Percentiles rank a stretch among this genome's conserved stretches.
Conservation (phyloP, 2,113 vertebrate species). For the Thymallus thymallus region DNA sequence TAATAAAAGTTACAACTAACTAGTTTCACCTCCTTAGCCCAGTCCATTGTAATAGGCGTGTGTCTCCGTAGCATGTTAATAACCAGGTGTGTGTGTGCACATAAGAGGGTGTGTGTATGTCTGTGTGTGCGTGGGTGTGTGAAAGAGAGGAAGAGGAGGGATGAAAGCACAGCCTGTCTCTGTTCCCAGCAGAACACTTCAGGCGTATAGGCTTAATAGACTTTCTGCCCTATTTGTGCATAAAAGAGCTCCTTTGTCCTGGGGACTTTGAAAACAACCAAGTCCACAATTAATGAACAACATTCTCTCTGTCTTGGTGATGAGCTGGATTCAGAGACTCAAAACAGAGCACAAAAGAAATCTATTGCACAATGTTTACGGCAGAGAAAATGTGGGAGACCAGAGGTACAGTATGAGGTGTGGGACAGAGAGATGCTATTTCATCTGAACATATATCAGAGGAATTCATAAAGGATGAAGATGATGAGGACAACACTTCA, state of each 20-base stretch:
- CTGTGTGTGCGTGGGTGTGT: slow-evolving; percentile 8
- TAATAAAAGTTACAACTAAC: too few species aligned
- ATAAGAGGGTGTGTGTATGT: slow-evolving; percentile 10
- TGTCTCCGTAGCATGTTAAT: too few species aligned
- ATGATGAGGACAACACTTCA: too few species aligned
- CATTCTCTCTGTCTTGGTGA: slow-evolving; percentile 44
- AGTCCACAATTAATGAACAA: slow-evolving; percentile 65
- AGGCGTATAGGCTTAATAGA: slow-evolving; percentile 44
- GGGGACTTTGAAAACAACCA: slow-evolving; percentile 33
- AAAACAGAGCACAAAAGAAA: slow-evolving; percentile 57
- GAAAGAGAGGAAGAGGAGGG: background rate
- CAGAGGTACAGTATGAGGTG: background rate
- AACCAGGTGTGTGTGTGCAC: slow-evolving; percentile 5
- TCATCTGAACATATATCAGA: background rate
- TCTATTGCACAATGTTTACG: background rate
- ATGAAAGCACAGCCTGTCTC: slow-evolving; percentile 4
- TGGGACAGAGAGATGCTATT: background rate
- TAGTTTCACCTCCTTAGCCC: too few species aligned
- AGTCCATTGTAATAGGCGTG: too few species aligned
- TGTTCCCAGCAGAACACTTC: slow-evolving; percentile 39
- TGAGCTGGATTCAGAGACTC: slow-evolving; percentile 31
- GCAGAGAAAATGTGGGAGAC: background rate
- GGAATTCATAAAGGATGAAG: slow-evolving; percentile 23
- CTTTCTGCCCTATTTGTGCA: slow-evolving; percentile 63
- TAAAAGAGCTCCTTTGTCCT: slow-evolving; percentile 68